These are phyloP conservation scores for Aporophyla lueneburgensis DNA, from an alignment of 2,888 invertebrate genomes.

Conservation along the genomic window DNA sequence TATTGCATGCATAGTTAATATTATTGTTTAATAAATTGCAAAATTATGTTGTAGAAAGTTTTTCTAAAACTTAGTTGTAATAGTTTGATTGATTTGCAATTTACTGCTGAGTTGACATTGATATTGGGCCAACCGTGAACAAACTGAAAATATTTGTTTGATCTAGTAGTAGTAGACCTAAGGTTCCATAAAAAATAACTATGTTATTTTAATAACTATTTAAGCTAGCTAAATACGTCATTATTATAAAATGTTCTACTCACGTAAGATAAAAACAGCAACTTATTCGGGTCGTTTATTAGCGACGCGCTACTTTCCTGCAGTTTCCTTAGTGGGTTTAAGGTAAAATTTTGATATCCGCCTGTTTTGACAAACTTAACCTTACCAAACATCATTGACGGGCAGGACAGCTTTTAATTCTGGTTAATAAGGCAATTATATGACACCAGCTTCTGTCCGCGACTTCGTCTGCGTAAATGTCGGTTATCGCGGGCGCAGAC, in stretches of 20 bases:
- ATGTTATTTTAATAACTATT: neutral
- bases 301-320: neutral
- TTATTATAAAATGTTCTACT: slow-evolving; percentile 1
- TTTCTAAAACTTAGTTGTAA: slow-evolving; percentile 62
- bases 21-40: slow-evolving; percentile 56
- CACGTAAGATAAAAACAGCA: neutral
- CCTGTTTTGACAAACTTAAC: neutral
- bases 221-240: neutral
- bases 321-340: neutral
- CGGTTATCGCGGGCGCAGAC: too few species aligned
- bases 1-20: slow-evolving; percentile 43
- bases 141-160: slow-evolving; percentile 39
- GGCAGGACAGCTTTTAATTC: neutral
- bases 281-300: neutral
- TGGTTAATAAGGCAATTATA: neutral
- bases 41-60: slow-evolving; percentile 48
- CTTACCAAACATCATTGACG: neutral
- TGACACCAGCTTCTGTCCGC: too few species aligned
- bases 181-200: neutral
- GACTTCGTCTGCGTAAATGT: too few species aligned
- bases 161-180: too few species aligned
- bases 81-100: slow-evolving; percentile 63
- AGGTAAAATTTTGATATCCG: neutral
- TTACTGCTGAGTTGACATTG: slow-evolving; percentile 54
- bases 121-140: slow-evolving; percentile 51